Conservation (phyloP, 2,797 vertebrate species). For the Tenualosa ilisha region DNA sequence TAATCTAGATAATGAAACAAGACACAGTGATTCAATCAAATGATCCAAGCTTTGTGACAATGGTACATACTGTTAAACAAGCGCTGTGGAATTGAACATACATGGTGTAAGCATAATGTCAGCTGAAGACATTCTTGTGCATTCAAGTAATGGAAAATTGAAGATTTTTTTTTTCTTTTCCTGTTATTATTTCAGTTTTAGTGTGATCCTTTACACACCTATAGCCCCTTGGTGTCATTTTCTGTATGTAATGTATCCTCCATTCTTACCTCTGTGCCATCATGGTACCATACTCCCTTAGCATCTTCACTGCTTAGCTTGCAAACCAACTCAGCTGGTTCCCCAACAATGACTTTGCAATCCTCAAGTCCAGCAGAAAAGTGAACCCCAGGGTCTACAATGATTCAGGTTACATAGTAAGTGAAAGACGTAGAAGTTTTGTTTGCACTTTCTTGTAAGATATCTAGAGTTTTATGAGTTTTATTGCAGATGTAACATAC, state of each 20-base stretch:
- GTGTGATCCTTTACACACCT: no score
- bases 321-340: conserved; percentile 78
- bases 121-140: no score
- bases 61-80: background rate
- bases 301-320: conserved; percentile 78
- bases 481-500: background rate
- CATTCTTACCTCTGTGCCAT: conserved; percentile 80
- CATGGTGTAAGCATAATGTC: no score
- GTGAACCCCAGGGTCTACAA: conserved; percentile 74
- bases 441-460: background rate
- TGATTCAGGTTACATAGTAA: background rate
- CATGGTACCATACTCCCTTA: conserved; percentile 84
- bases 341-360: conserved; percentile 74
- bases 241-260: no score
- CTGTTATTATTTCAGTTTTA: no score
- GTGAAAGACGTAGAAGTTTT: background rate
- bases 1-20: conserved; percentile 59
- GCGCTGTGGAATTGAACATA: no score
- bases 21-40: background rate
- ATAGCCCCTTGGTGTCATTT: no score
- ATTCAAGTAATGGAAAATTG: no score
- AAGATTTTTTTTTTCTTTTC: no score
- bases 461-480: background rate
- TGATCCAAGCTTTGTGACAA: background rate
- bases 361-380: conserved; percentile 81